Evolutionary conservation across 2,113 vertebrate genomes (phyloP), one percentile per base, ranked within the genome.

Genomic region (Calyptomena viridis): DNA sequence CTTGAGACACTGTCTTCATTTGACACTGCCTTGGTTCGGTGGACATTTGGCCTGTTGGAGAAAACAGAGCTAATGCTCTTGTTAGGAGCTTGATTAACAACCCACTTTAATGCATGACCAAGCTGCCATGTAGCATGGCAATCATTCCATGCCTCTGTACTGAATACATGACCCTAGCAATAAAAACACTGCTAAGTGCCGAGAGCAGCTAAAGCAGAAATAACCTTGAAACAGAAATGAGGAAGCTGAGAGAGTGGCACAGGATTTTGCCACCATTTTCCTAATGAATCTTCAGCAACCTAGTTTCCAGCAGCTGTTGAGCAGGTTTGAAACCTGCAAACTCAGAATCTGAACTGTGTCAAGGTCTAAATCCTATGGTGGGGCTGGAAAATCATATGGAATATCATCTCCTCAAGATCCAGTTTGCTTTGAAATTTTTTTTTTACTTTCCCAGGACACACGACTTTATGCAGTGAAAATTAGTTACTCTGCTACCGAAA

Each of bases 51-150:
- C 64, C 71, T 94, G 53, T 27, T 75, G 80, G 47, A 92, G 78
- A 72, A 80, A 94, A 14, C 21, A 40, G 69, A 84, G 37, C 37
- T 21, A 49, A 35, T 1, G 7, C 28, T 52, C 79, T 90, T 91
- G 69, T 94, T 90, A 82, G 80, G 21, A 91, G 14, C 55, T 74
- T 95, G 93, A 95, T 93, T 96, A 95, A 94, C 77, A 95, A 33
- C 40, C 39, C 58, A n/a, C 24, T 93, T 89, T 89, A 95, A 93
- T 90, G 95, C 83, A 85, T 49, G 79, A 62, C 52, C 94, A 93
- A 84, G 62, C 76, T 94, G 85, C 85, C 94, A 76, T 83, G 85
- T 93, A 95, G 50, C 77, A 58, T 31, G 73, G 73, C 93, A 96
- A 87, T 96, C 89, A 95, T 62, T 85, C 85, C 40, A 24, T 55